Percentiles rank a stretch among this genome's conserved stretches.
phyloP scores from a whole-genome alignment of 2,113 vertebrate species.

The Tetrax tetrax region DNA sequence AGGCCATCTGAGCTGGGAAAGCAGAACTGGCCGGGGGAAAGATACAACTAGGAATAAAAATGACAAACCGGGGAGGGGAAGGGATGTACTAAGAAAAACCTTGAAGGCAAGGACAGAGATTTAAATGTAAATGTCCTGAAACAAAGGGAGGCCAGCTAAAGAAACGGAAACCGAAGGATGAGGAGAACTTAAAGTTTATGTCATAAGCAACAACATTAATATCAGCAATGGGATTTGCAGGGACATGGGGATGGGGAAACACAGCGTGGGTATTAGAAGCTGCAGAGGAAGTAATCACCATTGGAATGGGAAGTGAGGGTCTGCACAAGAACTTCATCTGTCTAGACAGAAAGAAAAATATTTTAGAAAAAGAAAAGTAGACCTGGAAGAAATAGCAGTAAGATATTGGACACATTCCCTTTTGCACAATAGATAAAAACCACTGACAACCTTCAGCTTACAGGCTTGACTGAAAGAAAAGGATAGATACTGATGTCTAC shows the following conservation, averaged over 20 bases:
- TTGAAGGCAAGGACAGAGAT: conserved; percentile 7
- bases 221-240: background rate
- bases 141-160: background rate
- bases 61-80: background rate
- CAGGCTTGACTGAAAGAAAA: background rate
- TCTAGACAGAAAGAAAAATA: conserved; percentile 43
- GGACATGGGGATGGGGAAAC: background rate
- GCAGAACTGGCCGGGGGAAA: background rate
- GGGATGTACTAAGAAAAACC: background rate
- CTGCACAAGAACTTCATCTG: conserved; percentile 26
- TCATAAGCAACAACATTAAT: background rate
- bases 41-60: background rate
- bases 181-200: background rate
- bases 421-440: background rate
- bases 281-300: conserved; percentile 4
- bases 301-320: background rate
- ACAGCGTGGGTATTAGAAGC: background rate
- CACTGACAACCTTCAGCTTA: background rate
- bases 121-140: background rate
- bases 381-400: background rate
- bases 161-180: background rate
- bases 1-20: background rate
- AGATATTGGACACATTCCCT: background rate
- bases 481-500: background rate
- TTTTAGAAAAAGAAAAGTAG: background rate